Percentiles rank a stretch among this genome's conserved stretches.
phyloP scores from a whole-genome alignment of 2,113 vertebrate species.

The Phoenicopterus ruber region DNA sequence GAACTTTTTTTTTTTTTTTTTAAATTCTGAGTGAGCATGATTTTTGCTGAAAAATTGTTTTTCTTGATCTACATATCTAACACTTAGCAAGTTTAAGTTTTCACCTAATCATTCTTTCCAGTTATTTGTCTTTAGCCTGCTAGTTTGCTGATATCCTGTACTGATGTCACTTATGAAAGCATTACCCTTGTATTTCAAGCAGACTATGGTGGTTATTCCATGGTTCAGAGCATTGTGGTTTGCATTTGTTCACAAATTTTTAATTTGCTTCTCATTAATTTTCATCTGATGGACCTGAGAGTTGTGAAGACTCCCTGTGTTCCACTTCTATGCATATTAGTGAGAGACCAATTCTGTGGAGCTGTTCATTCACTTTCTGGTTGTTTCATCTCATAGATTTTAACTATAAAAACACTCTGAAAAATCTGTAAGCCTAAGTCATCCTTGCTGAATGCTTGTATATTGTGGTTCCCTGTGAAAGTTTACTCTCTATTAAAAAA shows the following conservation, averaged over 20 bases:
- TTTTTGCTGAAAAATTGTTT: not conserved
- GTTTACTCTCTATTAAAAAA: not conserved
- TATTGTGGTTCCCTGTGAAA: not conserved
- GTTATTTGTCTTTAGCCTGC: not conserved
- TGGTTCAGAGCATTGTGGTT: not conserved
- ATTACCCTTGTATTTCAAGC: not conserved
- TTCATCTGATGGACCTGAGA: constrained; percentile 30
- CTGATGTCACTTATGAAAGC: not conserved
- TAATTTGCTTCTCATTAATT: constrained; percentile 40
- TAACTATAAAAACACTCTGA: constrained; percentile 21
- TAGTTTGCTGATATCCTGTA: not conserved
- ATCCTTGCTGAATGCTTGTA: constrained; percentile 56
- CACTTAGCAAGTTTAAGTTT: not conserved
- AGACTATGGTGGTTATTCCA: not conserved
- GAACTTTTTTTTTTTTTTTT: not conserved
- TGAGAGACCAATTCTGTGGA: constrained; percentile 39
- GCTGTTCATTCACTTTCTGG: constrained; percentile 26
- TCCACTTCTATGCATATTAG: constrained; percentile 44
- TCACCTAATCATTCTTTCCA: not conserved
- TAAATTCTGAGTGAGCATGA: not conserved
- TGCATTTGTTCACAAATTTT: not conserved
- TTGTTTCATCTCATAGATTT: constrained; percentile 48
- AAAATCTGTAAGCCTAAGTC: not conserved
- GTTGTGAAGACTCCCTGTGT: not conserved
- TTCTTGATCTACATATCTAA: not conserved